A percentile compares a stretch with the other conserved stretches of the same genome.
These are phyloP conservation scores for Cerastoderma edule DNA, from an alignment of 2,888 invertebrate species.

Conservation along the genomic window DNA sequence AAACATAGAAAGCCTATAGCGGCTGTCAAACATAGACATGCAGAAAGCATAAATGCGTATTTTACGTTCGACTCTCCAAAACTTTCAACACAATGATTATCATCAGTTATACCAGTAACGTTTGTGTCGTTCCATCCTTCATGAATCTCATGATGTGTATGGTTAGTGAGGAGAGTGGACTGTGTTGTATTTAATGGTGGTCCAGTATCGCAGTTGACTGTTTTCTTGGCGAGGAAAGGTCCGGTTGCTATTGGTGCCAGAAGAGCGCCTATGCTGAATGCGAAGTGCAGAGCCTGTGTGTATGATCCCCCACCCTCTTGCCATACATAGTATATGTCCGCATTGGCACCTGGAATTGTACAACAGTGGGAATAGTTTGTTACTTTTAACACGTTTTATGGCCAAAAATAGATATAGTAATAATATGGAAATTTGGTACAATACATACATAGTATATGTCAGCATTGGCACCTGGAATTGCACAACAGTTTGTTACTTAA, in stretches of 20 bases:
- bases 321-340: conserved; percentile 46
- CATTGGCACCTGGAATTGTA: conserved; percentile 49
- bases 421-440: too few species aligned
- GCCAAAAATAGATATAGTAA: too few species aligned
- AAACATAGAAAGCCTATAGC: conserved; percentile 29
- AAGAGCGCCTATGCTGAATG: conserved; percentile 7
- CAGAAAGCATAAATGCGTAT: conserved; percentile 33
- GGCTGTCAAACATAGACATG: conserved; percentile 25
- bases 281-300: conserved; percentile 19
- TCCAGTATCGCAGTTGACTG: neutral
- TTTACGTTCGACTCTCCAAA: conserved; percentile 40
- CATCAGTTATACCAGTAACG: neutral
- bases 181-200: neutral
- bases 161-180: neutral
- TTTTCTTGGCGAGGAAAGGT: conserved; percentile 39
- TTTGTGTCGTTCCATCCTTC: neutral
- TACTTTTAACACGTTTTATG: too few species aligned
- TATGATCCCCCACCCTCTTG: conserved; percentile 19
- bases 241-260: conserved; percentile 11
- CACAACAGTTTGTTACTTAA: too few species aligned
- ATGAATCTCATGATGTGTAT: neutral
- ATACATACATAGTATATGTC: too few species aligned
- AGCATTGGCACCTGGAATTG: conserved; percentile 48
- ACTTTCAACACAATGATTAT: conserved; percentile 18
- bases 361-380: too few species aligned